Base-by-base conservation (phyloP, 2,888 invertebrate species). In the Nebria salina region DNA sequence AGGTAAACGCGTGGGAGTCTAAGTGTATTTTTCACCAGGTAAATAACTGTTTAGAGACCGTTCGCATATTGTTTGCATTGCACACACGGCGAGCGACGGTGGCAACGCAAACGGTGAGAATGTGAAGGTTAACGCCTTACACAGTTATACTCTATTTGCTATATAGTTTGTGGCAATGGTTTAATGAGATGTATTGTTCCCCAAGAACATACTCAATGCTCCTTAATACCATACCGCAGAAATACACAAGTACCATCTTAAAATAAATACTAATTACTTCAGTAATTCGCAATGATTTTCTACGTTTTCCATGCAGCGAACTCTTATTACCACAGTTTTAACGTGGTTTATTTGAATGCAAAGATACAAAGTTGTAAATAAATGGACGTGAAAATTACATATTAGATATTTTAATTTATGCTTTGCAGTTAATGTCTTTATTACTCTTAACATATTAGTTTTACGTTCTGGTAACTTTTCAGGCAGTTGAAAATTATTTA, bases 121-220 rank as follows among this genome's bases (percentile, higher is more conserved):
- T 70, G 76, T 43, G 76, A 76, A 76, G 76, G 76, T 76, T 76
- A 76, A 68, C 70, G 76, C 70, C 76, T 76, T 76, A 76, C 76
- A 70, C 54, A 66, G 64, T 76, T 43, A 43, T 76, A 70, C 76
- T 76, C 76, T 76, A 76, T 76, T 76, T 76, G 76, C 76, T 42
- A 43, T 13, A 20, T 26, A 75, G 54, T 34, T 20, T 64, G 43
- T 75, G 64, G 68, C 66, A 43, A 15, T 9, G 76, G 68, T 68
- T 68, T 68, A 76, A 70, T 76, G 70, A 65, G 70, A 76, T 54
- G 70, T 76, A 70, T 76, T 76, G 70, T 76, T 76, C 76, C 70
- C 68, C 20, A 68, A 68, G 68, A 68, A 68, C 13, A 25, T 68
- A 34, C 34, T 34, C 34, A 68, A 68, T 20, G 13, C 13, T 20